phyloP scores from a whole-genome alignment of 2,797 vertebrate genomes.

The Manis crassicaudata region DNA sequence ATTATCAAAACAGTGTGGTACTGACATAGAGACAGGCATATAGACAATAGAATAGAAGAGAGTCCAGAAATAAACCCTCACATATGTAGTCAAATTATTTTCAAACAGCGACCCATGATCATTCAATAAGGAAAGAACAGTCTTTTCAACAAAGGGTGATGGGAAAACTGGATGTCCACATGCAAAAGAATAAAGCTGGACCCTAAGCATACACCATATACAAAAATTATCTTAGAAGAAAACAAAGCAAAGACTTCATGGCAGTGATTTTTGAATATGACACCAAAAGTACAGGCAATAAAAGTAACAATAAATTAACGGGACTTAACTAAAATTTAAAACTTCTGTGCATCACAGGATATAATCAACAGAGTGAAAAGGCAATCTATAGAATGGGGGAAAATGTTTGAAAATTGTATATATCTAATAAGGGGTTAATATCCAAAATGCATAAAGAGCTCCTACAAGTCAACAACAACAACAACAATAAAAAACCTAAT shows the following conservation, averaged over 20 bases:
- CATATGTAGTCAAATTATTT: neutral
- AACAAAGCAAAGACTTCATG: neutral
- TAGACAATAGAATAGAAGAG: neutral
- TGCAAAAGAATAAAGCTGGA: neutral
- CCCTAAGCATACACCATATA: neutral
- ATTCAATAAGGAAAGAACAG: neutral
- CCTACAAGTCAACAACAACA: neutral
- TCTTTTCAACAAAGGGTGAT: neutral
- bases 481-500: neutral
- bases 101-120: neutral
- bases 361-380: neutral
- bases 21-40: neutral
- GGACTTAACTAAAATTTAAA: neutral
- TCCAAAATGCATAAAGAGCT: neutral
- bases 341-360: neutral
- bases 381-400: neutral
- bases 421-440: neutral
- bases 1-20: neutral
- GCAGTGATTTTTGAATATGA: neutral
- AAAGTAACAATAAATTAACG: neutral
- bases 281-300: neutral
- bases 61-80: neutral
- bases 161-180: neutral
- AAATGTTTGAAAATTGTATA: neutral
- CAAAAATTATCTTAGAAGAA: neutral